Conservation (phyloP, 1,140 invertebrate genomes). For the roundworm (Caenorhabditis elegans) region WBcel235 BX284602.5:8940001-8940500, state of each 20-base stretch:
- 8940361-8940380: no score
- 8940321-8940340: neutral
- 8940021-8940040: neutral
- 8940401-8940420: neutral
- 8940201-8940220: no score
- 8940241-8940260: constrained; percentile 1
- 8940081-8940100: neutral
- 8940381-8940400: neutral
- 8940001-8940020: neutral
- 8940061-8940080: constrained; percentile 7
- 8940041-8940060: constrained; percentile 5
- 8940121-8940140: neutral
- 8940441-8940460: neutral
- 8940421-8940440: neutral
- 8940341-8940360: no score
- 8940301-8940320: neutral
- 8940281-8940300: neutral
- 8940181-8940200: neutral
- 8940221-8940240: neutral
- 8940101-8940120: neutral
- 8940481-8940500: no score
- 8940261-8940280: neutral
- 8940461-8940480: no score
- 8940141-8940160: neutral
- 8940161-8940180: neutral